Percentiles rank a stretch among this genome's conserved stretches.
Conservation (phyloP, 1,140 invertebrate genomes). For the Atopsyche davidsoni region DNA sequence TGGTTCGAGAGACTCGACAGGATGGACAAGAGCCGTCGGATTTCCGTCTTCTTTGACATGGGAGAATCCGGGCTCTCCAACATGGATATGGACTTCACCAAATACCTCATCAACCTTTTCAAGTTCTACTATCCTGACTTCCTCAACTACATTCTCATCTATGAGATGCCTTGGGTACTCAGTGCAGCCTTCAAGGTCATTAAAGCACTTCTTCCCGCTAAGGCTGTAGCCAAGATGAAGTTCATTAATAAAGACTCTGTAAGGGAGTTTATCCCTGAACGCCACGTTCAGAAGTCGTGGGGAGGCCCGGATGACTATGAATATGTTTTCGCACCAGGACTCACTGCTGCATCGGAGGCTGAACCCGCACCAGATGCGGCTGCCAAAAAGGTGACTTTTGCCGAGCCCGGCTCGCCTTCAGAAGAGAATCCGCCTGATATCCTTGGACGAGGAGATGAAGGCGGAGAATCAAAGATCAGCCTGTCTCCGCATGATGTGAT, state of each 20-base stretch:
- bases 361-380: conserved; percentile 34
- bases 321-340: conserved; percentile 66
- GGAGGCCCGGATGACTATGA: conserved; percentile 75
- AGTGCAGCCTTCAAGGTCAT: conserved; percentile 92
- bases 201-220: conserved; percentile 80
- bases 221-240: conserved; percentile 86
- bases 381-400: conserved; percentile 49
- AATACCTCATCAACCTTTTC: conserved; percentile 80
- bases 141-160: conserved; percentile 86
- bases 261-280: conserved; percentile 67
- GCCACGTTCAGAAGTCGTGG: conserved; percentile 73
- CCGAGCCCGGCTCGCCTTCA: conserved; percentile 36
- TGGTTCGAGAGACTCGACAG: conserved; percentile 82
- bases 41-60: conserved; percentile 89
- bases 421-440: conserved; percentile 10
- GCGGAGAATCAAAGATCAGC: conserved; percentile 42
- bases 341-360: conserved; percentile 26
- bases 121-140: conserved; percentile 88
- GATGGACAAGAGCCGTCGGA: conserved; percentile 66
- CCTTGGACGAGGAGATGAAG: conserved; percentile 33
- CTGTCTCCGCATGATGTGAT: conserved; percentile 56
- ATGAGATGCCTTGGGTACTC: conserved; percentile 92
- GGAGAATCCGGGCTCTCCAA: conserved; percentile 75
- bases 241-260: conserved; percentile 75
- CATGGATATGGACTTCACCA: conserved; percentile 82